phyloP scores from a whole-genome alignment of 2,797 vertebrate genomes.

The Carapus acus region DNA sequence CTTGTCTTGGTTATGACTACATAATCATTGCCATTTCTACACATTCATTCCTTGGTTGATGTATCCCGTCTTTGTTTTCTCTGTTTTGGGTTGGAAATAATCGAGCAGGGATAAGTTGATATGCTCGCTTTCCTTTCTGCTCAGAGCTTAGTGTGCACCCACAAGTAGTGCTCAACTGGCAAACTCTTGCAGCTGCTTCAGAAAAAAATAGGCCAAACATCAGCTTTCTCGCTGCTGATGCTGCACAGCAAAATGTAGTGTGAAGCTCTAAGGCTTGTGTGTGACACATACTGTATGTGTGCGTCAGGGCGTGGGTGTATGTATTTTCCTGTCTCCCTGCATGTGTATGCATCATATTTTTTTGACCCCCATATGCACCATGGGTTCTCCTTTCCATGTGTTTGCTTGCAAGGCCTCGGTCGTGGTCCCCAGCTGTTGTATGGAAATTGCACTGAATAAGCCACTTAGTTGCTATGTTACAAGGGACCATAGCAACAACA shows the following conservation, averaged over 20 bases:
- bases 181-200: conserved; percentile 18
- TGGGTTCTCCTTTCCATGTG: conserved; percentile 12
- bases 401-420: conserved; percentile 25
- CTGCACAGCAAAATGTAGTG: conserved; percentile 15
- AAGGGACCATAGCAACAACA: conserved; percentile 50
- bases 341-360: conserved; percentile 8
- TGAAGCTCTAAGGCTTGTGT: background rate
- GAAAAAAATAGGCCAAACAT: conserved; percentile 46
- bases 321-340: background rate
- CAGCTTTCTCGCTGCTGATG: conserved; percentile 1
- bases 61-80: conserved; percentile 28
- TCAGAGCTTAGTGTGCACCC: background rate
- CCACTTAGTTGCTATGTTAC: conserved; percentile 49
- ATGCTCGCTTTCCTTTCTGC: conserved; percentile 25
- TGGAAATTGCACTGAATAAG: conserved; percentile 30
- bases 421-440: conserved; percentile 26
- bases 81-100: conserved; percentile 6
- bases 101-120: too few species aligned
- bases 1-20: conserved; percentile 59
- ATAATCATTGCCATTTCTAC: conserved; percentile 52
- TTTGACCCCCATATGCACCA: conserved; percentile 7
- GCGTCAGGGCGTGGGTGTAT: background rate
- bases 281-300: background rate
- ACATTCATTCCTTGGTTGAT: conserved; percentile 37
- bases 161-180: conserved; percentile 10